These are phyloP conservation scores for Emys orbicularis DNA, from an alignment of 2,797 vertebrate species.

Conservation along the genomic window DNA sequence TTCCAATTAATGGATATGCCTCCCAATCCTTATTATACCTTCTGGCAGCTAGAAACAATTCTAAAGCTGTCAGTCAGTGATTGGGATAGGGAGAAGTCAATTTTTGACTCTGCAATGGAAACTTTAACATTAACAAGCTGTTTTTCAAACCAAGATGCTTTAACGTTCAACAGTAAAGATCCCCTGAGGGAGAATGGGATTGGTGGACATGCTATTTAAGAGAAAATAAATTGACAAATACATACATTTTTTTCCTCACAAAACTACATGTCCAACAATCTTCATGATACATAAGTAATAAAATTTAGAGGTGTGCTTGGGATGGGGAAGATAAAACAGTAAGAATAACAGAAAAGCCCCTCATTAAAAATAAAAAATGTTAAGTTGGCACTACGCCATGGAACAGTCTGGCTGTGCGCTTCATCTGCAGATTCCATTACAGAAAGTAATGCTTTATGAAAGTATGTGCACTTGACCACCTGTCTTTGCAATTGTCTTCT, in stretches of 20 bases:
- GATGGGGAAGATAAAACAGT: background rate
- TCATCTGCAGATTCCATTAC: background rate
- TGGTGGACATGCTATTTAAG: background rate
- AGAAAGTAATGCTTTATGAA: background rate
- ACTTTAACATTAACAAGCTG: background rate
- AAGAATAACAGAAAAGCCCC: background rate
- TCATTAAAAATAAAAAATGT: background rate
- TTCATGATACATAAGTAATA: background rate
- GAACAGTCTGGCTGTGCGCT: background rate
- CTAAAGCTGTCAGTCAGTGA: background rate
- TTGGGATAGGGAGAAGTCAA: background rate
- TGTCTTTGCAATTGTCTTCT: background rate
- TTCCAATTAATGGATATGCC: background rate
- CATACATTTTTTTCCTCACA: background rate
- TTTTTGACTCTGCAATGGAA: background rate
- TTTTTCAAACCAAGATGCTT: background rate
- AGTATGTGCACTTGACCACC: background rate
- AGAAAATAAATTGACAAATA: background rate
- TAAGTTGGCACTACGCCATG: background rate
- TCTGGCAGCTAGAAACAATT: background rate
- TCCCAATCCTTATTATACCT: background rate
- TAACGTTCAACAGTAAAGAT: fast-evolving
- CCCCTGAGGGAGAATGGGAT: background rate
- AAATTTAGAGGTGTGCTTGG: background rate
- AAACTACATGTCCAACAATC: background rate